Base-by-base conservation (phyloP, 1,140 invertebrate species). In the Polyergus mexicanus region DNA sequence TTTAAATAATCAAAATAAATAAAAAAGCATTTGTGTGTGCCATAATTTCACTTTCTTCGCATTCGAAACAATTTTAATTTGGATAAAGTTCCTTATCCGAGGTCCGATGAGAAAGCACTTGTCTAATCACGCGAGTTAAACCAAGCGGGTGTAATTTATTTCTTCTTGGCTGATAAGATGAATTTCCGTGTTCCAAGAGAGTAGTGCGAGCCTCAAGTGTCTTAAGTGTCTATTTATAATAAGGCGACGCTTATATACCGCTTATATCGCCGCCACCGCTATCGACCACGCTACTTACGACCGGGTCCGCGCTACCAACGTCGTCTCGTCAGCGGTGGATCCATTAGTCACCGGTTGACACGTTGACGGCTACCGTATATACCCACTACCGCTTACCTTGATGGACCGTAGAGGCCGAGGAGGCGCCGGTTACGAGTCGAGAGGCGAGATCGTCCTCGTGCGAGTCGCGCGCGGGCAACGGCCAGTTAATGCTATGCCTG, bases 301-400 rank as follows among this genome's bases (percentile, higher is more conserved):
- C 77, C 80, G 58, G 51, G 44, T 68, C 80, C 88, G 78, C 78
- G 91, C 85, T 90, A 90, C 89, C 90, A 89, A 65, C 89, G 92
- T 93, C 91, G 87, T 88, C 90, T 92, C 90, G 92, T 94, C 93
- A 93, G 47, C 81, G 91, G 91, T 44, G 69, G 85, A 89, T 94
- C 92, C 94, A 94, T 94, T 94, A 94, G 92, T 94, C 93, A 94
- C 87, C 69, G 88, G 92, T 93, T 93, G 94, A 93, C 93, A 93
- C 92, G 90, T 88, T 93, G 91, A 92, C 89, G 88, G 92, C 92
- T 93, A 94, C 93, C 87, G 93, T 93, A 91, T 51, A 51, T 47
- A 87, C 89, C 22, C 85, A 86, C 89, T 77, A 85, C 81, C 84
- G 69, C 77, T 69, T 63, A 78, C 72, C 87, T 88, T 90, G 92